Conservation (phyloP, 2,797 vertebrate species). For the Perodicticus potto region DNA sequence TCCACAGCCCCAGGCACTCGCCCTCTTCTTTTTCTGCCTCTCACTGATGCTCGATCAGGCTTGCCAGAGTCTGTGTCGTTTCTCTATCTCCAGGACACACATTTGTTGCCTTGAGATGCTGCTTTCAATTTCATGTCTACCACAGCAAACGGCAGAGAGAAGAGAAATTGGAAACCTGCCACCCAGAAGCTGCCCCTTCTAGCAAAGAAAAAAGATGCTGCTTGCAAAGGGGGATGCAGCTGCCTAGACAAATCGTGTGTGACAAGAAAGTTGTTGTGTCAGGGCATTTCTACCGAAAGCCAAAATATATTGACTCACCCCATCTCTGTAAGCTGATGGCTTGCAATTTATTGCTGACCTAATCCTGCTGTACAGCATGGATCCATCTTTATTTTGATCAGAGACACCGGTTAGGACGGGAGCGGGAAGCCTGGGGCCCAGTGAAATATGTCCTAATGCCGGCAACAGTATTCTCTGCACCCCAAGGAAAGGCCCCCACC, state of each 20-base stretch:
- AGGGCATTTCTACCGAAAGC: conserved; percentile 71
- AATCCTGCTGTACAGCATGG: background rate
- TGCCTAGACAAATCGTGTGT: conserved; percentile 72
- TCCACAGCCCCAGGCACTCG: background rate
- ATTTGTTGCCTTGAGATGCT: conserved; percentile 33
- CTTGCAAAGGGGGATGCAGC: conserved; percentile 45
- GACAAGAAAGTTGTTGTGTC: conserved; percentile 78
- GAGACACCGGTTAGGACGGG: conserved; percentile 36
- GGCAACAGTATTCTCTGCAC: background rate
- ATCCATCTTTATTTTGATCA: conserved; percentile 76
- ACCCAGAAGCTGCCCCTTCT: conserved; percentile 48
- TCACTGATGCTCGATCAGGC: too few species aligned
- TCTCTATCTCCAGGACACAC: background rate
- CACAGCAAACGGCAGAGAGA: background rate
- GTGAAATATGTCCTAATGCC: background rate
- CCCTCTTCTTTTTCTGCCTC: background rate
- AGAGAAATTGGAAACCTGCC: conserved; percentile 67
- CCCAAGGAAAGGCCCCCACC: background rate
- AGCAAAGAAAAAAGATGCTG: conserved; percentile 47
- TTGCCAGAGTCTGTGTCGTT: background rate
- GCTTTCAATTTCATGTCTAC: conserved; percentile 59
- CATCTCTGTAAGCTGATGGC: conserved; percentile 64
- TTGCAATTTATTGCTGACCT: conserved; percentile 72
- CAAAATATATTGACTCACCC: conserved; percentile 53
- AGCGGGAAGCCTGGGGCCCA: background rate